phyloP scores from a whole-genome alignment of 2,888 invertebrate genomes.

The Thecophora atra region DNA sequence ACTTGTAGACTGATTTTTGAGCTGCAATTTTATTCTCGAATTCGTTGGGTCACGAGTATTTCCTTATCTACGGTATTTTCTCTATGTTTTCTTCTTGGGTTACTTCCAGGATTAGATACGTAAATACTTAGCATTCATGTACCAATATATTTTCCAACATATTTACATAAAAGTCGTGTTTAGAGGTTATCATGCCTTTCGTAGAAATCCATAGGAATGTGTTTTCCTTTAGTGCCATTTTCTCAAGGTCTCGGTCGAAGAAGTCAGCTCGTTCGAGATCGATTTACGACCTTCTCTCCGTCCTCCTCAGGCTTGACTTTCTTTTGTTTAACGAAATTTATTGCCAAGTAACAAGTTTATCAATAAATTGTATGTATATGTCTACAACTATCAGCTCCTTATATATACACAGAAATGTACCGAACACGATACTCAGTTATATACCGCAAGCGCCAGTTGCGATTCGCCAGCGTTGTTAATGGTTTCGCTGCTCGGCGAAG shows the following conservation, averaged over 20 bases:
- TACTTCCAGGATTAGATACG: too few species aligned
- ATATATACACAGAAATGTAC: neutral
- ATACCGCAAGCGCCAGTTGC: neutral
- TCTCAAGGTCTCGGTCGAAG: conserved; percentile 37
- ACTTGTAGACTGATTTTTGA: too few species aligned
- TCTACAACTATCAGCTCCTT: neutral
- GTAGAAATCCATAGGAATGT: neutral
- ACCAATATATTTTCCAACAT: neutral
- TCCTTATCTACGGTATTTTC: too few species aligned
- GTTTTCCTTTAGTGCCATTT: neutral
- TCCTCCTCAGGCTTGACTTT: neutral
- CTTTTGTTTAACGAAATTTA: conserved; percentile 5
- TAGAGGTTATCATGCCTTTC: neutral
- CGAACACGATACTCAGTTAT: too few species aligned
- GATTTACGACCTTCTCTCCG: neutral
- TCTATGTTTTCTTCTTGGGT: too few species aligned
- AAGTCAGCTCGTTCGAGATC: neutral
- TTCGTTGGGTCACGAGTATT: too few species aligned
- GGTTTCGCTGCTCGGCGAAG: neutral
- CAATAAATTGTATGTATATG: neutral
- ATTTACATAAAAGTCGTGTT: neutral
- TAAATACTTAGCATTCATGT: neutral
- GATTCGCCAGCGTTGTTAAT: neutral
- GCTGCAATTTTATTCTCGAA: too few species aligned
- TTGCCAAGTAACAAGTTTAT: neutral